Percentiles rank a stretch among this genome's conserved stretches.
phyloP scores from a whole-genome alignment of 2,888 invertebrate genomes.

The Eupeodes latifasciatus region DNA sequence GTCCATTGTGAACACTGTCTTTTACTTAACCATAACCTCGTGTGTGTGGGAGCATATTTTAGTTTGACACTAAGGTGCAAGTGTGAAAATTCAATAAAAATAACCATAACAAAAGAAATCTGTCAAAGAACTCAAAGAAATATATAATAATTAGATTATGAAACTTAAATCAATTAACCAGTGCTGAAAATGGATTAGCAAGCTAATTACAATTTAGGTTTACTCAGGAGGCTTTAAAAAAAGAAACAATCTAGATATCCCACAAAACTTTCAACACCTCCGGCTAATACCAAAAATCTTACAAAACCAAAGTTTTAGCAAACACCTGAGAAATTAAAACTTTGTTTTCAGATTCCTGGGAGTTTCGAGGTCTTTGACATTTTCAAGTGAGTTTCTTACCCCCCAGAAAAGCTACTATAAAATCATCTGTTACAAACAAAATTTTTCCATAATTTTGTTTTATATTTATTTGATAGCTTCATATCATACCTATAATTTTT shows the following conservation, averaged over 20 bases:
- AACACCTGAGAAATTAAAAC: background rate
- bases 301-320: background rate
- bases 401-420: background rate
- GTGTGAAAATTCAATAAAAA: background rate
- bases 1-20: too few relatives aligned
- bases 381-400: too few relatives aligned
- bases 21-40: too few relatives aligned
- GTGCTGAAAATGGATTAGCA: background rate
- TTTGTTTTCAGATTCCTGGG: background rate
- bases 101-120: background rate
- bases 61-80: too few relatives aligned
- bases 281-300: background rate
- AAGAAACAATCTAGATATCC: background rate
- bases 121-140: background rate
- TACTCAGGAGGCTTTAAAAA: background rate
- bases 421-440: background rate
- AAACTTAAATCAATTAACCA: slow-evolving; percentile 4
- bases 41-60: too few relatives aligned
- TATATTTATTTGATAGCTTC: background rate
- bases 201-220: background rate
- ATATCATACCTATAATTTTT: background rate
- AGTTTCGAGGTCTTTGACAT: background rate
- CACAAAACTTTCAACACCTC: slow-evolving; percentile 15
- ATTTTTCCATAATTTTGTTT: slow-evolving; percentile 17
- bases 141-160: background rate